A percentile compares a stretch with the other conserved stretches of the same genome.
Evolutionary conservation across 2,888 invertebrate genomes (phyloP).

Genomic region (Eutolmus rufibarbis): DNA sequence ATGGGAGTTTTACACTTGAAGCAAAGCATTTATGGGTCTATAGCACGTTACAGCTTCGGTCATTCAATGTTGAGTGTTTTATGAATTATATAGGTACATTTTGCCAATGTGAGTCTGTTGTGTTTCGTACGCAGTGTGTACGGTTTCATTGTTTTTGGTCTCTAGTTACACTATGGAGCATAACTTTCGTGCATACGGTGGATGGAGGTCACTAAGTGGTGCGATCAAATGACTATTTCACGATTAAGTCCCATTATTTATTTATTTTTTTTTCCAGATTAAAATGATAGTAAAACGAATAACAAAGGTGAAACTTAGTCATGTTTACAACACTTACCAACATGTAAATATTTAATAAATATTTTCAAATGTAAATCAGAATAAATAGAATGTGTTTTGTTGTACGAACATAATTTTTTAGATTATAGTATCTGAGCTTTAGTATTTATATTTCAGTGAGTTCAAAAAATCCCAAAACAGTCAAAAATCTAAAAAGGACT

Average conservation of each 20-base stretch:
- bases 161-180: not conserved
- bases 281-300: not conserved
- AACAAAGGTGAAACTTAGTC: not conserved
- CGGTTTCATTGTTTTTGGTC: not conserved
- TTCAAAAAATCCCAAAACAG: too few relatives aligned
- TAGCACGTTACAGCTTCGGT: conserved; percentile 8
- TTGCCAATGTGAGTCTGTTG: not conserved
- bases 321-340: not conserved
- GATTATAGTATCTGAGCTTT: not conserved
- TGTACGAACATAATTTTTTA: not conserved
- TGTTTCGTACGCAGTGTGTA: not conserved
- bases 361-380: not conserved
- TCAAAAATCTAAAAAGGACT: too few relatives aligned
- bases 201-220: not conserved
- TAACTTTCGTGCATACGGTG: not conserved
- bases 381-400: not conserved
- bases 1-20: not conserved
- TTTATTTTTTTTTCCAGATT: not conserved
- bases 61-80: not conserved
- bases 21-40: conserved; percentile 31
- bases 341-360: not conserved
- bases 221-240: not conserved
- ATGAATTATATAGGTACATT: not conserved
- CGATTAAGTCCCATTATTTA: not conserved
- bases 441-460: too few relatives aligned